A percentile compares a stretch with the other conserved stretches of the same genome.
Conservation (phyloP, 1,140 invertebrate species). For the Camponotus floridanus region DNA sequence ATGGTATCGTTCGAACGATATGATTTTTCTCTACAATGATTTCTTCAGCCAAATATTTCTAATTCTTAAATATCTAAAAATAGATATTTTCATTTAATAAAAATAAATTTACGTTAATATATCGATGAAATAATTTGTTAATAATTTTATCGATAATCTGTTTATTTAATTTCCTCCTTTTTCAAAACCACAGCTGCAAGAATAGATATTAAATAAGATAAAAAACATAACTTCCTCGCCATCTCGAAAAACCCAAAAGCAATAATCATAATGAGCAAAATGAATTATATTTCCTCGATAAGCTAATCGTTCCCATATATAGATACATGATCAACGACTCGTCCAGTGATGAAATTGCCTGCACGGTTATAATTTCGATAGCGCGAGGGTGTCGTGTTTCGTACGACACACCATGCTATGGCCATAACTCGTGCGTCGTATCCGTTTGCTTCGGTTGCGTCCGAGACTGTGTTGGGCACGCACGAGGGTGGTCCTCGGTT, state of each 20-base stretch:
- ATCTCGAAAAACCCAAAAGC: neutral
- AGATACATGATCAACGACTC: neutral
- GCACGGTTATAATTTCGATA: conserved; percentile 45
- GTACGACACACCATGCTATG: neutral
- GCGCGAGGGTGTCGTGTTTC: conserved; percentile 13
- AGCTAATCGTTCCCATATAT: neutral
- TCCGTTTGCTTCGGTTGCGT: conserved; percentile 58
- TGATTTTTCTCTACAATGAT: neutral
- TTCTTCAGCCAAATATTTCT: neutral
- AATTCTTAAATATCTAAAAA: neutral
- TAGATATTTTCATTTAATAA: conserved; percentile 6
- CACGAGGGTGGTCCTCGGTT: conserved; percentile 41
- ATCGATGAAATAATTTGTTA: neutral
- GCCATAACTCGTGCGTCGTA: conserved; percentile 10
- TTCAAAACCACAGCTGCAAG: neutral
- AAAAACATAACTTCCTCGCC: neutral
- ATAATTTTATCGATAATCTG: neutral
- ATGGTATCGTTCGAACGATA: neutral
- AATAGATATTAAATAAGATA: neutral
- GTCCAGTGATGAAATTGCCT: neutral
- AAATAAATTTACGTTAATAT: neutral
- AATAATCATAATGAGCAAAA: neutral
- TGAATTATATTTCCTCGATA: neutral
- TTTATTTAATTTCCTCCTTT: conserved; percentile 5
- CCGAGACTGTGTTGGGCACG: conserved; percentile 46